phyloP scores from a whole-genome alignment of 2,888 invertebrate species.

The Clistopyga incitator region DNA sequence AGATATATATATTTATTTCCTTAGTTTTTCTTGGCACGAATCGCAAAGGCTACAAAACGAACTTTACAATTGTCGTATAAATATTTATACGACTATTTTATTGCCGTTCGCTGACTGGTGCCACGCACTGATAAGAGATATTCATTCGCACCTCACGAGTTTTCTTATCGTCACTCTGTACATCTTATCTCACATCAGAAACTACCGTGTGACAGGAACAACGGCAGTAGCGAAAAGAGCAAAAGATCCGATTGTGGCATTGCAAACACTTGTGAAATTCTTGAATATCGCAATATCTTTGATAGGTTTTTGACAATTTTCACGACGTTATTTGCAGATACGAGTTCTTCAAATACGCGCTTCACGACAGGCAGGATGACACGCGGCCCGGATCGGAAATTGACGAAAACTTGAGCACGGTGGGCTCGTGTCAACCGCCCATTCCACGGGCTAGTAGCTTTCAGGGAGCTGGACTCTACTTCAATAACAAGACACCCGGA shows the following conservation, averaged over 20 bases:
- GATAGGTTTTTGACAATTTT: background rate
- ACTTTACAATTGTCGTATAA: constrained; percentile 8
- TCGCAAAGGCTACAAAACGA: background rate
- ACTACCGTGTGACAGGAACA: background rate
- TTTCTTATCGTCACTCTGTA: constrained; percentile 28
- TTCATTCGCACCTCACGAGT: constrained; percentile 13
- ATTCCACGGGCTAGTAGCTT: constrained; percentile 72
- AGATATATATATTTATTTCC: too few species aligned
- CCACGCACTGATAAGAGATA: constrained; percentile 25
- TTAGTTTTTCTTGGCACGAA: constrained; percentile 2
- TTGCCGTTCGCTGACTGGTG: background rate
- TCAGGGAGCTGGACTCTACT: constrained; percentile 80
- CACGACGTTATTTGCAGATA: constrained; percentile 74
- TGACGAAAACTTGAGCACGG: constrained; percentile 67
- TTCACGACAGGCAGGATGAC: constrained; percentile 75
- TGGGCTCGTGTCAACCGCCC: constrained; percentile 66
- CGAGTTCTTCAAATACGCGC: constrained; percentile 81
- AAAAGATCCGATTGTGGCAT: background rate
- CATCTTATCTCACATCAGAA: constrained; percentile 32
- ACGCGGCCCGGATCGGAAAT: constrained; percentile 63
- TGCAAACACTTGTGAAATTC: background rate
- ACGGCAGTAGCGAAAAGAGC: background rate
- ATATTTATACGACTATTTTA: constrained; percentile 24
- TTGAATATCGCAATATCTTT: background rate
- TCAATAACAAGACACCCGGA: constrained; percentile 77